phyloP scores from a whole-genome alignment of 2,888 invertebrate species.

The Gastrophysa polygoni region DNA sequence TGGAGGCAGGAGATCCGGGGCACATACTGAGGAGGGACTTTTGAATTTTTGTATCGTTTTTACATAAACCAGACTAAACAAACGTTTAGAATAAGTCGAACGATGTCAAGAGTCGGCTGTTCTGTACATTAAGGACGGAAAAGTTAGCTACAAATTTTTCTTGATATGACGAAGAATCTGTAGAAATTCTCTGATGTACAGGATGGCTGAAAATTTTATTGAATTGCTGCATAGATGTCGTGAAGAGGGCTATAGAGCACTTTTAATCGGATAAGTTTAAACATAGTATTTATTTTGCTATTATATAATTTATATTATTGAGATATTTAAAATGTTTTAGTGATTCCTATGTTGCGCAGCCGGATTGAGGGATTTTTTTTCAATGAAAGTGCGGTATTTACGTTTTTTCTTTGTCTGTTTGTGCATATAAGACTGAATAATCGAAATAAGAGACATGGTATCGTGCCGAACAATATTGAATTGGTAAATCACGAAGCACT shows the following conservation, averaged over 20 bases:
- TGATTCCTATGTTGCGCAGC: slow-evolving; percentile 50
- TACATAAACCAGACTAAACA: slow-evolving; percentile 45
- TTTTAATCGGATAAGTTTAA: slow-evolving; percentile 47
- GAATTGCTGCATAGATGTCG: slow-evolving; percentile 50
- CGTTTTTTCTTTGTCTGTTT: neutral
- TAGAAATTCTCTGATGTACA: slow-evolving; percentile 28
- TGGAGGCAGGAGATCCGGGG: neutral
- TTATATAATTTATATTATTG: slow-evolving; percentile 44
- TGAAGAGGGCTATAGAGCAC: slow-evolving; percentile 47
- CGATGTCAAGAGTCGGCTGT: slow-evolving; percentile 41
- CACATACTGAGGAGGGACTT: neutral
- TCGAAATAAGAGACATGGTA: neutral
- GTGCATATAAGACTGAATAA: neutral
- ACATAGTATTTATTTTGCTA: slow-evolving; percentile 52
- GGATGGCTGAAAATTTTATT: slow-evolving; percentile 42
- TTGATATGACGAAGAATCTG: slow-evolving; percentile 22
- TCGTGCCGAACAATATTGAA: neutral
- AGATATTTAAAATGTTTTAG: slow-evolving; percentile 47
- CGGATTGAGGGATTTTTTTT: slow-evolving; percentile 29
- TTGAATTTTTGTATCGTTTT: slow-evolving; percentile 47
- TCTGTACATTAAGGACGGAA: slow-evolving; percentile 41
- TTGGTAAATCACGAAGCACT: neutral
- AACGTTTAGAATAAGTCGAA: slow-evolving; percentile 35
- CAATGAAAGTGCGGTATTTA: neutral
- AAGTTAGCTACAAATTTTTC: slow-evolving; percentile 37